Percentiles rank a stretch among this genome's conserved stretches.
Evolutionary conservation across 2,113 vertebrate genomes (phyloP).

Genomic region (Oreocharis arfaki): DNA sequence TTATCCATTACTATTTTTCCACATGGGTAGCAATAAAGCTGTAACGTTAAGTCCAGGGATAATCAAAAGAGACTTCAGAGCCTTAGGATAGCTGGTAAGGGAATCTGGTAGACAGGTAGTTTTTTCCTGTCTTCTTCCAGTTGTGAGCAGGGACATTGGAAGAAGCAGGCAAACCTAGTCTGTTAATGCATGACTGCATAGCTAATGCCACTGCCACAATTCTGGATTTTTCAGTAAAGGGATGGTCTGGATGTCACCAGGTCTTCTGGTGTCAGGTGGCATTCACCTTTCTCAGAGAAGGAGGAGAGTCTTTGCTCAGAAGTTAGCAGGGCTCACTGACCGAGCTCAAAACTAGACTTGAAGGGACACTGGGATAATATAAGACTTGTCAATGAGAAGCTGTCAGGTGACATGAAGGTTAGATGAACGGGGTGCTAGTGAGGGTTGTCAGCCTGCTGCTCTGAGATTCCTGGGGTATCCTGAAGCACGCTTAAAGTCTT

Average conservation of each 20-base stretch:
- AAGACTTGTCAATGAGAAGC: background rate
- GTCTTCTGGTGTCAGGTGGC: background rate
- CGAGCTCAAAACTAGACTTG: background rate
- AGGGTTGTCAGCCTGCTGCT: background rate
- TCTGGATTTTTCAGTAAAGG: background rate
- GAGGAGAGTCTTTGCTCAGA: background rate
- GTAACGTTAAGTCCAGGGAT: background rate
- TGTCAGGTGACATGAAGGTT: background rate
- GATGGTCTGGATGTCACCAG: background rate
- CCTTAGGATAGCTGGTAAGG: background rate
- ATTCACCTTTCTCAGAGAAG: background rate
- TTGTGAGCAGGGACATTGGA: background rate
- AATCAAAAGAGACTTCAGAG: background rate
- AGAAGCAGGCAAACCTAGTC: background rate
- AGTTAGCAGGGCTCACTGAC: background rate
- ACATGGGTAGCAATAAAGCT: background rate
- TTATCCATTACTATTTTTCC: background rate
- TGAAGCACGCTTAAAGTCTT: background rate
- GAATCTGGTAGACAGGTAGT: background rate
- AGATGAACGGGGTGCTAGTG: background rate
- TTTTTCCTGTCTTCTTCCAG: background rate
- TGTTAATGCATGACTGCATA: accelerated
- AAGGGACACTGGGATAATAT: background rate
- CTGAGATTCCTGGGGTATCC: background rate
- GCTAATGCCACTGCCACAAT: background rate